Percentiles rank a stretch among this genome's conserved stretches.
Conservation (phyloP, 2,113 vertebrate species). For the Toxotes chatareus region DNA sequence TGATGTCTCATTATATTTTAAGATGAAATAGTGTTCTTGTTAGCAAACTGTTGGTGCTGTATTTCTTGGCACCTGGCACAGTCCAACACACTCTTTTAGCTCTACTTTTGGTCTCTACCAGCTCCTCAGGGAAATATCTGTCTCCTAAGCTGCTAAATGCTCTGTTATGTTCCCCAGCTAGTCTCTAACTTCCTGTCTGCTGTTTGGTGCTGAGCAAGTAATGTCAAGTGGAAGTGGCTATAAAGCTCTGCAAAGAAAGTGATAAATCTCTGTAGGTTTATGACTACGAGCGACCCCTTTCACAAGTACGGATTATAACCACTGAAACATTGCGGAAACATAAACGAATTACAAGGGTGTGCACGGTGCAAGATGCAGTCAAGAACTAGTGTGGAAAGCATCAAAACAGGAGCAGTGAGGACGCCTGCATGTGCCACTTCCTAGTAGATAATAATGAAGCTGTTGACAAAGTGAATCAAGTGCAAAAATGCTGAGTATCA, state of each 20-base stretch:
- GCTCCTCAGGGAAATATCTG: neutral
- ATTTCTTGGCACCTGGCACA: too few relatives aligned
- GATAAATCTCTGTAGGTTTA: neutral
- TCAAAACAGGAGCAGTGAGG: slow-evolving; percentile 6
- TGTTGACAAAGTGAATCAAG: slow-evolving; percentile 64
- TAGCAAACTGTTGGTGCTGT: too few relatives aligned
- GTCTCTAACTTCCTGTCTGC: neutral
- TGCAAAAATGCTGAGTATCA: slow-evolving; percentile 59
- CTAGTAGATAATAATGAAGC: slow-evolving; percentile 39
- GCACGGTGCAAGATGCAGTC: neutral
- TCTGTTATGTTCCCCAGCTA: neutral
- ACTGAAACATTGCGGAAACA: neutral
- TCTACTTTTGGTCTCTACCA: neutral
- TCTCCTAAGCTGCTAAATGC: neutral
- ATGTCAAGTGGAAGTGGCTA: too few relatives aligned
- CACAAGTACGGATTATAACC: neutral
- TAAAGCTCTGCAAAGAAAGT: neutral
- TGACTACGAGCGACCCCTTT: neutral
- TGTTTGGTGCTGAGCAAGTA: neutral
- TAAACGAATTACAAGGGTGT: neutral
- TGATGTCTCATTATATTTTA: too few relatives aligned
- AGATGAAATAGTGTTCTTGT: too few relatives aligned
- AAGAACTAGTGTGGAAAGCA: neutral
- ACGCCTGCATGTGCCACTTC: slow-evolving; percentile 13
- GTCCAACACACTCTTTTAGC: neutral